Base-by-base conservation (phyloP, 2,113 vertebrate genomes). In the Irena cyanogastra region DNA sequence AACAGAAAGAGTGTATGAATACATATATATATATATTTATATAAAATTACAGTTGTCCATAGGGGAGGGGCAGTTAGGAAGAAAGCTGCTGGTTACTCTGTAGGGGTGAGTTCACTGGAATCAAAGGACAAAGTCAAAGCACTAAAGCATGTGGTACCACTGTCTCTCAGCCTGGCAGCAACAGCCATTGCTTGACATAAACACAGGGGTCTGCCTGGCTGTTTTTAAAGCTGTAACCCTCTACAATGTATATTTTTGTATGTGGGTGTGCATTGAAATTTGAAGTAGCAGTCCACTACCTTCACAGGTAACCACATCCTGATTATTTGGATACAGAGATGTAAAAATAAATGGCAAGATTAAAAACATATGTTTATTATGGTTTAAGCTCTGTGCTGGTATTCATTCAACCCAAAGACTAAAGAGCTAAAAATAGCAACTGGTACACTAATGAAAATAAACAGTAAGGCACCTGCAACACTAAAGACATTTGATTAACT, bases 291-390 rank as follows among this genome's bases (percentile, higher is more conserved):
- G 68, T 89, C 84, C 94, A 68, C 94, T 92, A 93, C 96, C 94
- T 97, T 95, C 88, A 91, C 94, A 96, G 96, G 96, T 96, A 97
- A 97, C 98, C 98, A 98, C 98, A 98, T 98, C 98, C 98, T 98
- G 97, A 97, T 97, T 97, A 98, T 97, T 96, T 97, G 95, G 97
- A 97, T 84, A 95, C 30, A 90, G 93, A 92, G 91, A 95, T 91
- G 76, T 97, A 97, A 98, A 98, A 98, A 98, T 97, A 98, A 98
- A 97, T 72, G 74, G 64, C 56, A 85, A 97, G 89, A 96, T 97
- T 98, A 97, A 98, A 98, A 95, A 97, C 93, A 96, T 95, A 90
- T 61, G 77, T 95, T 98, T 97, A 89, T 97, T 94, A 96, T 92
- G 94, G 80, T 93, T 97, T 94, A 97, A 97, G 95, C 76, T 90